Conservation (phyloP, 1,140 invertebrate genomes). For the Aphis gossypii region DNA sequence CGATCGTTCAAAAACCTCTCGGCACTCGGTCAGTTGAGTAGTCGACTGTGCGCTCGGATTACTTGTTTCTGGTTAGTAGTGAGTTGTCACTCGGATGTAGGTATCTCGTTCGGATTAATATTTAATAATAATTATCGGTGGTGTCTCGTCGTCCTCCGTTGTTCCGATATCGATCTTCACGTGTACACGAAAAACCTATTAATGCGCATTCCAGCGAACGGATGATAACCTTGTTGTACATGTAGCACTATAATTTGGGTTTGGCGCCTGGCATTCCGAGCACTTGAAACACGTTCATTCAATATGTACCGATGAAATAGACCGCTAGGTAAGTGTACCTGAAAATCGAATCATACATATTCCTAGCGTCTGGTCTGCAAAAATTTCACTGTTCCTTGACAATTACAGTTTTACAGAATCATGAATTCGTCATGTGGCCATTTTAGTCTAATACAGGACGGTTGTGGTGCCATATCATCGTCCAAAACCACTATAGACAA, state of each 20-base stretch:
- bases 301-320: not conserved
- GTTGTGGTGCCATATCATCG: conserved; percentile 48
- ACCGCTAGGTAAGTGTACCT: not conserved
- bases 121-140: not conserved
- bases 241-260: not conserved
- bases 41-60: not conserved
- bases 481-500: conserved; percentile 13
- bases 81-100: too few species aligned
- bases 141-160: not conserved
- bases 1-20: not conserved
- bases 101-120: not conserved
- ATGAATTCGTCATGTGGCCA: conserved; percentile 41
- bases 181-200: not conserved
- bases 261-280: not conserved
- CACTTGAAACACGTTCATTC: not conserved
- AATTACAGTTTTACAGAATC: not conserved
- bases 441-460: conserved; percentile 42
- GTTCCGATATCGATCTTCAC: not conserved
- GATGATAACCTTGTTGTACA: not conserved
- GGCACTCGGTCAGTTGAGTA: not conserved
- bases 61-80: not conserved
- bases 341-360: not conserved
- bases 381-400: not conserved
- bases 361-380: not conserved
- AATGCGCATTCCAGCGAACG: not conserved